Percentiles rank a stretch among this genome's conserved stretches.
Evolutionary conservation across 2,888 invertebrate species (phyloP).

Genomic region (Diabrotica balteata): DNA sequence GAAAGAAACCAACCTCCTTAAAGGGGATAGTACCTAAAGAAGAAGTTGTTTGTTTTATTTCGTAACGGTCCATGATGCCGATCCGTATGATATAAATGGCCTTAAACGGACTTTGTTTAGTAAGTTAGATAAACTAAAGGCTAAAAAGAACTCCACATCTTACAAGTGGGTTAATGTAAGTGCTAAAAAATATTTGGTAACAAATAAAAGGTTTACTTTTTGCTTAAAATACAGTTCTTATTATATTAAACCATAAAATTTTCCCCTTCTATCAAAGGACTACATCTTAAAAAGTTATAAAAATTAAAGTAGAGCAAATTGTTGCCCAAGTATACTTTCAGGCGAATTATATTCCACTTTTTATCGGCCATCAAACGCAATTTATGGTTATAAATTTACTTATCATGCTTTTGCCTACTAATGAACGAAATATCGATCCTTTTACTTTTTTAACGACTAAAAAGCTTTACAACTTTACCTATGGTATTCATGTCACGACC

Average conservation of each 20-base stretch:
- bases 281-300: slow-evolving; percentile 14
- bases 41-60: too few species aligned
- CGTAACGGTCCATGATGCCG: too few species aligned
- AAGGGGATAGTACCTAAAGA: too few species aligned
- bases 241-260: slow-evolving; percentile 9
- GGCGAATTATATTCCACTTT: slow-evolving; percentile 26
- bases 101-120: too few species aligned
- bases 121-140: too few species aligned
- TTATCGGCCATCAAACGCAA: slow-evolving; percentile 32
- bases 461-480: slow-evolving; percentile 14
- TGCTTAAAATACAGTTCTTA: background rate
- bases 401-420: slow-evolving; percentile 30
- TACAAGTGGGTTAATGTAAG: too few species aligned
- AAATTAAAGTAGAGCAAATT: slow-evolving; percentile 27
- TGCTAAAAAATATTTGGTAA: background rate
- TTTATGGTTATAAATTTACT: slow-evolving; percentile 34
- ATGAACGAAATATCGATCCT: slow-evolving; percentile 32
- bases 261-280: slow-evolving; percentile 7
- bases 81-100: too few species aligned
- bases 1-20: too few species aligned
- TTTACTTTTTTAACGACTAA: slow-evolving; percentile 18
- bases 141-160: too few species aligned
- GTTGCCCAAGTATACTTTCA: slow-evolving; percentile 22
- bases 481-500: slow-evolving; percentile 17
- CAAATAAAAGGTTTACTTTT: background rate